These are phyloP conservation scores for Crotalus horridus DNA, from an alignment of 2,113 vertebrate genomes.

Conservation along the genomic window DNA sequence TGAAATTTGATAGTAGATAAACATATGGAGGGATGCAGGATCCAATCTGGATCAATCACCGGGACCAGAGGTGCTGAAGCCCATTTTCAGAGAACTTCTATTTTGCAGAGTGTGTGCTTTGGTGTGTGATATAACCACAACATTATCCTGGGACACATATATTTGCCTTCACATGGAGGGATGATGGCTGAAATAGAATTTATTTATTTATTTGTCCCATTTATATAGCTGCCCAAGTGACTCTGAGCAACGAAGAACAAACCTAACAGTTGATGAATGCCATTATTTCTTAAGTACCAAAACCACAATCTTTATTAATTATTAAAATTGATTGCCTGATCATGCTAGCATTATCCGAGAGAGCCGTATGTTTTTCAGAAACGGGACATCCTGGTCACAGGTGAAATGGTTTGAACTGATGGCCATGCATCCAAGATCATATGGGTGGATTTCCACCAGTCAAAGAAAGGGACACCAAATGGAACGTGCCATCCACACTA, in stretches of 20 bases:
- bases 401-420: background rate
- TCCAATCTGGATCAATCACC: background rate
- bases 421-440: background rate
- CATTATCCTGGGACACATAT: background rate
- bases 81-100: background rate
- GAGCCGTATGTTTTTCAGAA: background rate
- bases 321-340: background rate
- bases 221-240: background rate
- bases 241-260: background rate
- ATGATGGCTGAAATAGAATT: background rate
- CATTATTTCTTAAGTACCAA: background rate
- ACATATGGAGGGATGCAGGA: background rate
- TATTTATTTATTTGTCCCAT: background rate
- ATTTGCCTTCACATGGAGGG: background rate
- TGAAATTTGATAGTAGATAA: background rate
- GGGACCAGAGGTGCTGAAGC: background rate
- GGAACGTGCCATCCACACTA: background rate
- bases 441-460: background rate
- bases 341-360: background rate
- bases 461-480: background rate
- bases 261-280: background rate
- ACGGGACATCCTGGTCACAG: background rate
- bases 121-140: background rate
- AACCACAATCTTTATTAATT: background rate
- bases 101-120: background rate